Conservation (phyloP, 2,113 vertebrate species). For the Nyctibius bracteatus region DNA sequence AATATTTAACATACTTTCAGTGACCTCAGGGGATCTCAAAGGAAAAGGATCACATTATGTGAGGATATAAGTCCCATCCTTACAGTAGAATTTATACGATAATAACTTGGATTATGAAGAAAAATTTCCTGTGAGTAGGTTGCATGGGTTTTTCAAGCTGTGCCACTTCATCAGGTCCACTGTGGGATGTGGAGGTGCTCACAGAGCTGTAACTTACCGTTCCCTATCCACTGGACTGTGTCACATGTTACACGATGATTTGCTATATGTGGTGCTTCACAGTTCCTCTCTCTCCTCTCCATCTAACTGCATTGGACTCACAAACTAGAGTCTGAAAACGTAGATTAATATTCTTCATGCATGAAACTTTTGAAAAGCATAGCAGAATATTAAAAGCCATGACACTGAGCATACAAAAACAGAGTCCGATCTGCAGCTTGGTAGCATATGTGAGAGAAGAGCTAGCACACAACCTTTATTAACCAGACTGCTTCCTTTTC, state of each 20-base stretch:
- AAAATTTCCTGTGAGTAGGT: not conserved
- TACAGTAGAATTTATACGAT: not conserved
- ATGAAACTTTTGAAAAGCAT: not conserved
- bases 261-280: not conserved
- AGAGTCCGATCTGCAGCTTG: fast-evolving
- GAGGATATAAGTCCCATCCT: not conserved
- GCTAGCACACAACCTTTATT: no score
- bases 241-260: fast-evolving
- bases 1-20: not conserved
- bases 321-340: not conserved
- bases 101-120: not conserved
- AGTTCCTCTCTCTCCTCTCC: not conserved
- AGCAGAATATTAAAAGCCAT: not conserved
- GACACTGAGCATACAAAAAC: not conserved
- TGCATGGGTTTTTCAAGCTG: fast-evolving
- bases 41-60: fast-evolving
- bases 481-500: not conserved
- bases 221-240: not conserved
- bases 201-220: not conserved
- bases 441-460: not conserved
- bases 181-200: not conserved
- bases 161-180: not conserved
- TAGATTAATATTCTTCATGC: not conserved
- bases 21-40: not conserved
- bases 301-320: not conserved